A percentile compares a stretch with the other conserved stretches of the same genome.
phyloP scores from a whole-genome alignment of 2,888 invertebrate species.

The Ochropleura leucogaster region DNA sequence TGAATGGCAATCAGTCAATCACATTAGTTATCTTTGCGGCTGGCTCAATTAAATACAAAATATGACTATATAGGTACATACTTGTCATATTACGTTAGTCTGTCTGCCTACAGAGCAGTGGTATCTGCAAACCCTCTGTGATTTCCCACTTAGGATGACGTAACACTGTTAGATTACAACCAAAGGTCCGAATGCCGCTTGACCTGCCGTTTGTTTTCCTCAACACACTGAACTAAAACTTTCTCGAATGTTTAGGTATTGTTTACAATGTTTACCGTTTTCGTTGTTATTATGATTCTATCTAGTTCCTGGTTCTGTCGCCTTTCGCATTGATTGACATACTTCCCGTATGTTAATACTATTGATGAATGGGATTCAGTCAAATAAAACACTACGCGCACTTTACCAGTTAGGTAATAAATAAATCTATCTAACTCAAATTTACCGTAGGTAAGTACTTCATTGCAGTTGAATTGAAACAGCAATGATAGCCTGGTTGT shows the following conservation, averaged over 20 bases:
- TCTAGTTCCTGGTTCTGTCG: not conserved
- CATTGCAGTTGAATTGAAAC: not conserved
- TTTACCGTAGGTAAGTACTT: no score
- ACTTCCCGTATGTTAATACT: not conserved
- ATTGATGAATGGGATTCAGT: not conserved
- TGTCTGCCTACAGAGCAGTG: conserved; percentile 35
- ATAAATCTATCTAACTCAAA: not conserved
- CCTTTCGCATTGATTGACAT: not conserved
- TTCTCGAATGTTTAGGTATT: conserved; percentile 14
- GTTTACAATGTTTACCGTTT: conserved; percentile 8
- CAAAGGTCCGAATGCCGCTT: conserved; percentile 20
- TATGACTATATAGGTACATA: conserved; percentile 26
- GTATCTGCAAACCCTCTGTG: conserved; percentile 34
- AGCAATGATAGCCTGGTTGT: no score
- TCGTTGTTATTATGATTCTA: conserved; percentile 16
- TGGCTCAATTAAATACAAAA: conserved; percentile 41
- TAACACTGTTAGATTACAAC: conserved; percentile 37
- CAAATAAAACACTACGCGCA: not conserved
- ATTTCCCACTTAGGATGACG: conserved; percentile 43
- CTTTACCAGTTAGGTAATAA: not conserved
- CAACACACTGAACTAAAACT: conserved; percentile 28
- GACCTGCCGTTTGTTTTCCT: conserved; percentile 39
- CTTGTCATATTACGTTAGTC: conserved; percentile 42
- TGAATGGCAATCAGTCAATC: conserved; percentile 44
- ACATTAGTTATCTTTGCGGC: conserved; percentile 35